phyloP scores from a whole-genome alignment of 64 coral and sea anemone genomes.

The Porites lutea region DNA sequence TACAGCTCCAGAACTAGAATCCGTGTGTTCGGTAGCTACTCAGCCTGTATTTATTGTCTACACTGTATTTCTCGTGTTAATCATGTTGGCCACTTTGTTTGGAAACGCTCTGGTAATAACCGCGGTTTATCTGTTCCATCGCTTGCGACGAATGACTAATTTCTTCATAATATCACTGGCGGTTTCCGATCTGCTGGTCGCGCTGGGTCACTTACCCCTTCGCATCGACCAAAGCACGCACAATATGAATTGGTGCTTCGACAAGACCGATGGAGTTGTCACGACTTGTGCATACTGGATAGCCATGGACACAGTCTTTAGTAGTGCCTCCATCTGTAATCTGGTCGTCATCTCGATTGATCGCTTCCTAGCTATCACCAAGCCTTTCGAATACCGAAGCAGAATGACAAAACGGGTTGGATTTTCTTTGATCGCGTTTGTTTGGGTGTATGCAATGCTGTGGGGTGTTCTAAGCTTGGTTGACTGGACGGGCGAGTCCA shows the following conservation, averaged over 20 bases:
- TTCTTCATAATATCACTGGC: constrained; percentile 86
- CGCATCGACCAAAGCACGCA: constrained; percentile 74
- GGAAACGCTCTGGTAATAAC: constrained; percentile 62
- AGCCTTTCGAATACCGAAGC: constrained; percentile 83
- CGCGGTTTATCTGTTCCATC: constrained; percentile 60
- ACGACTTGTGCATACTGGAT: constrained; percentile 77
- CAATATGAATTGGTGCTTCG: constrained; percentile 76
- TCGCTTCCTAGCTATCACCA: constrained; percentile 85
- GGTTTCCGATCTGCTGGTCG: constrained; percentile 73
- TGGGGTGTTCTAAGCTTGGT: constrained; percentile 79
- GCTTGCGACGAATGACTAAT: constrained; percentile 85
- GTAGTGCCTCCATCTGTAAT: constrained; percentile 75
- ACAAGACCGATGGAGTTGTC: not conserved
- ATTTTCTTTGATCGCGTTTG: constrained; percentile 52
- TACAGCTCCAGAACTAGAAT: not conserved
- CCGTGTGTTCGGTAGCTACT: not conserved
- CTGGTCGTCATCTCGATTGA: constrained; percentile 88
- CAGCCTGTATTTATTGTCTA: constrained; percentile 24
- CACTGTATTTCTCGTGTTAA: constrained; percentile 56
- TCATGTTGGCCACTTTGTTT: constrained; percentile 69
- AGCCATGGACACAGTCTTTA: constrained; percentile 63
- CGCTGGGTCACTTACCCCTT: constrained; percentile 73
- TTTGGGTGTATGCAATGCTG: constrained; percentile 75
- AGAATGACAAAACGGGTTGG: constrained; percentile 81
- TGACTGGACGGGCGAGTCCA: constrained; percentile 53